Evolutionary conservation across 64 coral and sea anemone genomes (phyloP), one percentile per base, ranked within the genome.

Genomic region (Montipora efflorescens): DNA sequence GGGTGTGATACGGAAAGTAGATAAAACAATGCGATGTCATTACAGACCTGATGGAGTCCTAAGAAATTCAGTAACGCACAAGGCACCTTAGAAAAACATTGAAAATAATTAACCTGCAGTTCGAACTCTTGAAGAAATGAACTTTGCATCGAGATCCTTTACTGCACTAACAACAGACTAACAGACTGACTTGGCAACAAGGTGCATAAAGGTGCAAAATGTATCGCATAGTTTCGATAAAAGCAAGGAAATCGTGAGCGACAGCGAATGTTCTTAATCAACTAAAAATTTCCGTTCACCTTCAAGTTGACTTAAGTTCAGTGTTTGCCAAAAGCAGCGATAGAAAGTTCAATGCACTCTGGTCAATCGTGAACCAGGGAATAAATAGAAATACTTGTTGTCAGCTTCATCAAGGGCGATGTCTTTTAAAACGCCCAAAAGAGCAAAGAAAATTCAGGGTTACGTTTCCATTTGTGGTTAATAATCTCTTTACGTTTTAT

Each of bases 201-300:
- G 36, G 36, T 36, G 36, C 36, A 36, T 36, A 2, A 36, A 36
- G 36, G 36, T 36, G 36, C 36, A 36, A 36, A 36, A 36, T 36
- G 36, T 36, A 36, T 36, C 36, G 36, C 36, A 36, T 36, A 36
- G 48, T 83, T 67, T 22, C 9, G 81, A 83, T 83, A 67, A 67
- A 64, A 83, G 74, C 81, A 43, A 47, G 81, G 61, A 84, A 84
- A 84, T 84, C 81, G 59, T 84, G 81, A 84, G 59, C 81, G 81
- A 84, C 82, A 18, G 49, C 64, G 66, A 86, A 86, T 72, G 46
- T 86, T 12, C 45, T 86, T 86, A 71, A 71, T 71, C 82, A 45
- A 47, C 28, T 49, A 85, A 70, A 85, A 86, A 10, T n/a, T 86
- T 36, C 36, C 36, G 36, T 50, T 71, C 82, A 86, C 25, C 64